phyloP scores from a whole-genome alignment of 2,888 invertebrate species.

The Oscheius sp. region DNA sequence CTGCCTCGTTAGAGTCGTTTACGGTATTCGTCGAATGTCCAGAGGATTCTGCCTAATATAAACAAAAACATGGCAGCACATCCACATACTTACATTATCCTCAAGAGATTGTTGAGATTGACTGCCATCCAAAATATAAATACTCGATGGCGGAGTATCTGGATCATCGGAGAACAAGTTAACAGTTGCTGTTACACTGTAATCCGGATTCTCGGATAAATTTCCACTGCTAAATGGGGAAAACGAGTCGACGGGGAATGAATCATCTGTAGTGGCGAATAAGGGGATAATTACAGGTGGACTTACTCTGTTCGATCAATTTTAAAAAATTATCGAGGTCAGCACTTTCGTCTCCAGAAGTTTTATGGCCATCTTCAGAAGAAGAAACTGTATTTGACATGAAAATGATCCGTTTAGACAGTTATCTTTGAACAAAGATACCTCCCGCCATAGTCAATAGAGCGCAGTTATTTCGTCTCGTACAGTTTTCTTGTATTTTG shows the following conservation, averaged over 20 bases:
- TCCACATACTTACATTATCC: too few species aligned
- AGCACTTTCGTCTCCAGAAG: background rate
- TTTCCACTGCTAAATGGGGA: background rate
- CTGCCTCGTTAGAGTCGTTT: too few species aligned
- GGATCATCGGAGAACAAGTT: too few species aligned
- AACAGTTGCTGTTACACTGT: too few species aligned
- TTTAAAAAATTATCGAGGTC: background rate
- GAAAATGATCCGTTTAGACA: too few species aligned
- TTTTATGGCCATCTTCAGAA: background rate
- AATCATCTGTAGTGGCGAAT: background rate
- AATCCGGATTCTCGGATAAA: too few species aligned
- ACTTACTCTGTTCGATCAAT: background rate
- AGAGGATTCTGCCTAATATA: too few species aligned
- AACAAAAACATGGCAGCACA: too few species aligned
- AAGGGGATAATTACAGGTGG: background rate
- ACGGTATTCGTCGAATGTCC: too few species aligned
- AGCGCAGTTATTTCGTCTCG: background rate
- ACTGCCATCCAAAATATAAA: too few species aligned
- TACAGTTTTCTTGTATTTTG: background rate
- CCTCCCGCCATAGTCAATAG: background rate
- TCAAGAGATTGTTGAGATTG: too few species aligned
- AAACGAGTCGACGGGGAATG: background rate
- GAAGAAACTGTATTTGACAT: background rate
- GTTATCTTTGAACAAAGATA: background rate
- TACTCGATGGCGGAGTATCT: too few species aligned